These are phyloP conservation scores for Apogon hyalosoma DNA, from an alignment of 2,797 vertebrate genomes.

Conservation along the genomic window DNA sequence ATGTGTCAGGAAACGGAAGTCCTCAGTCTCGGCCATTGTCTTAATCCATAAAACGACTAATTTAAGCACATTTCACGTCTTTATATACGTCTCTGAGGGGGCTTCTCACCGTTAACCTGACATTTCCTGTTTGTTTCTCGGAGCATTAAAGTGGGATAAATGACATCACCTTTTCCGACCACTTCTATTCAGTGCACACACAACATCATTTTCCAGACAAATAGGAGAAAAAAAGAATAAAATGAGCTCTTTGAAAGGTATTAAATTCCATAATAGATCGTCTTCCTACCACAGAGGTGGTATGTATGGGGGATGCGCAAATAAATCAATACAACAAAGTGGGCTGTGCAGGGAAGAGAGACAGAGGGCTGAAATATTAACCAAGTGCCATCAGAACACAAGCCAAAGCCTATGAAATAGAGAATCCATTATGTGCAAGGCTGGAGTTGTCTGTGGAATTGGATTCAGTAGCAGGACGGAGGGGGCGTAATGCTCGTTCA, in stretches of 20 bases:
- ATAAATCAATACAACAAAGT: conserved; percentile 86
- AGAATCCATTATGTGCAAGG: conserved; percentile 80
- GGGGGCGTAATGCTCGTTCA: conserved; percentile 53
- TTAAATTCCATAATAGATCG: conserved; percentile 81
- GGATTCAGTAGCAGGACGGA: conserved; percentile 67
- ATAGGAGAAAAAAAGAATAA: conserved; percentile 39
- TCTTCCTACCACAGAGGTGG: conserved; percentile 70
- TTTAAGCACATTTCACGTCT: conserved; percentile 5
- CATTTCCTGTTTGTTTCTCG: conserved; percentile 61
- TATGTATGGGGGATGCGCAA: conserved; percentile 61
- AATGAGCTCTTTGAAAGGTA: conserved; percentile 74
- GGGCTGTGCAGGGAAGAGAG: conserved; percentile 61
- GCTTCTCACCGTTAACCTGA: conserved; percentile 30
- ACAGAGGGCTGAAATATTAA: conserved; percentile 84
- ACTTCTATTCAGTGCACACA: conserved; percentile 11
- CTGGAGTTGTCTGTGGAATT: conserved; percentile 76
- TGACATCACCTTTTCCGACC: conserved; percentile 51
- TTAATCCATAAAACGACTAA: background rate
- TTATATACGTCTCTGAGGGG: background rate
- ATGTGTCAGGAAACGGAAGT: conserved; percentile 46
- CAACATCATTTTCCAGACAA: conserved; percentile 48
- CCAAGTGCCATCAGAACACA: conserved; percentile 76
- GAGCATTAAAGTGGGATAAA: conserved; percentile 35
- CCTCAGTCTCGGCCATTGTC: conserved; percentile 16
- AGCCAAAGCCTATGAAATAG: conserved; percentile 77